phyloP scores from a whole-genome alignment of 2,888 invertebrate genomes.

The Colostygia pectinataria region DNA sequence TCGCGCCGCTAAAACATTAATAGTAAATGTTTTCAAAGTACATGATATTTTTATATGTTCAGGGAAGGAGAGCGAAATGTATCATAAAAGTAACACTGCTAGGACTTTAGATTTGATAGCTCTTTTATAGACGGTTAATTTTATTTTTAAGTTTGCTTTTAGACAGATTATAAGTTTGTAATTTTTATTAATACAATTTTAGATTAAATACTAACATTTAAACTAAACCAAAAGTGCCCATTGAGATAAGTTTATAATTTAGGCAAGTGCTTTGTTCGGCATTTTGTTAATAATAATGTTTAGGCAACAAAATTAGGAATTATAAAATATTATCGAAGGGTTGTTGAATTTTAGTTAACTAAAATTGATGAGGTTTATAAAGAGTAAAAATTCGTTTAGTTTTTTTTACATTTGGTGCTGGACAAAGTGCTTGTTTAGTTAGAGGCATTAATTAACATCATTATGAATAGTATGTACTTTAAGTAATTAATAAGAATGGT shows the following conservation, averaged over 20 bases:
- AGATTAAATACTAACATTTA: conserved; percentile 80
- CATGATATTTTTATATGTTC: conserved; percentile 82
- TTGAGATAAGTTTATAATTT: conserved; percentile 81
- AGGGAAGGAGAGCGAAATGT: conserved; percentile 70
- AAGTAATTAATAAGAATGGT: conserved; percentile 79
- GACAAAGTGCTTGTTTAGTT: conserved; percentile 77
- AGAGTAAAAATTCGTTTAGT: conserved; percentile 61
- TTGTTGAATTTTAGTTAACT: conserved; percentile 80
- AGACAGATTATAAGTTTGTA: conserved; percentile 77
- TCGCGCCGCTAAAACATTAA: conserved; percentile 40
- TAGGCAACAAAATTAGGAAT: conserved; percentile 80
- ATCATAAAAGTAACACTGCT: conserved; percentile 74
- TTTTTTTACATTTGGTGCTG: conserved; percentile 69
- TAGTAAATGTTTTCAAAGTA: conserved; percentile 68
- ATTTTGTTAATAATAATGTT: conserved; percentile 77
- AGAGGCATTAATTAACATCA: conserved; percentile 82
- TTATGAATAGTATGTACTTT: conserved; percentile 75
- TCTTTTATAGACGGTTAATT: conserved; percentile 78
- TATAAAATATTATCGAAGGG: conserved; percentile 71
- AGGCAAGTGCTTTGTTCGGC: conserved; percentile 77
- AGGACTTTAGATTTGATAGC: conserved; percentile 79
- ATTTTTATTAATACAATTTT: conserved; percentile 78
- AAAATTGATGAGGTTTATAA: conserved; percentile 80
- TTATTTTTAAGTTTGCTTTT: conserved; percentile 79
- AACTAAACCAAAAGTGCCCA: conserved; percentile 84